These are phyloP conservation scores for Anser brachyrhynchus DNA, from an alignment of 2,113 vertebrate species.

Conservation along the genomic window DNA sequence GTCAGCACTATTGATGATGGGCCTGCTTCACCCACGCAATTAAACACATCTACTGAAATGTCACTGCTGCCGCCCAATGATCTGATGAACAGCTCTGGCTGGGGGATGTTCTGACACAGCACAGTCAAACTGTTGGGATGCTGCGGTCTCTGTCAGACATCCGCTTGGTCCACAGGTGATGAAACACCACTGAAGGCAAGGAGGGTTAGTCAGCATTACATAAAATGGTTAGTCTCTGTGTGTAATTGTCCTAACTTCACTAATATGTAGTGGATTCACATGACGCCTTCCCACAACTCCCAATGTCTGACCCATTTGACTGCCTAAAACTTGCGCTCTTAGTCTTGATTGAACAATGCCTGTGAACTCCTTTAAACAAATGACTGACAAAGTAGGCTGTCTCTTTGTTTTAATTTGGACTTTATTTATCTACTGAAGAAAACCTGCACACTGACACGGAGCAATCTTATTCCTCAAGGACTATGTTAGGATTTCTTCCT, in stretches of 20 bases:
- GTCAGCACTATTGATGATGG: constrained; percentile 51
- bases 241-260: neutral
- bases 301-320: neutral
- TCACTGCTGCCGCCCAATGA: neutral
- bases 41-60: constrained; percentile 36
- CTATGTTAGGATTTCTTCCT: neutral
- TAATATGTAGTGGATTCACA: neutral
- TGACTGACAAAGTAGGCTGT: neutral
- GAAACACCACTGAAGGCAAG: neutral
- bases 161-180: neutral
- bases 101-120: neutral
- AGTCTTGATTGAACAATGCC: neutral
- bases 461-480: neutral
- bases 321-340: neutral
- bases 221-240: neutral
- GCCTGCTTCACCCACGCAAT: constrained; percentile 37
- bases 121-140: neutral
- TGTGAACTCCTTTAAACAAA: neutral
- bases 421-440: constrained; percentile 12
- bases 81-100: neutral
- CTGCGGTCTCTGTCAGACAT: neutral
- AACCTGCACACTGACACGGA: neutral
- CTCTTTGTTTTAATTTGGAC: neutral
- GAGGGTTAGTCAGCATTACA: neutral
- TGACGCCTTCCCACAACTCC: neutral